Evolutionary conservation across 2,888 invertebrate species (phyloP), one percentile per base, ranked within the genome.

Genomic region (Nomada fucata): DNA sequence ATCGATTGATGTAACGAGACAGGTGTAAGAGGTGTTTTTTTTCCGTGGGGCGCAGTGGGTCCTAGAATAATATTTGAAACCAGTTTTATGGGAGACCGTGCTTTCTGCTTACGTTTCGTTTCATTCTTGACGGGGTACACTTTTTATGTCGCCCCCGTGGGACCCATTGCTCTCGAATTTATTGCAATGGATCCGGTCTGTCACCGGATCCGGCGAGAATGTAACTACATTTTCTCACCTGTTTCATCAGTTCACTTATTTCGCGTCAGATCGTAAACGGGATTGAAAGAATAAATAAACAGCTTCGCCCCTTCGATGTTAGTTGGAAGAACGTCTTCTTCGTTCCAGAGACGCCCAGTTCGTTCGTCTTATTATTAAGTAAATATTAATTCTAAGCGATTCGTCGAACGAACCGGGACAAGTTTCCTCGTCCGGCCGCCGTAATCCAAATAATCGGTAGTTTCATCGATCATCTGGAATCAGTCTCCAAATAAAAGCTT

Each of bases 401-500:
- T 5, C 53, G 29, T 29, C 26, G 20, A 36, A 20, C 4, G 13
- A 20, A 53, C 20, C 20, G 53, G 5, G 36, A 57, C 50, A 4
- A 44, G 50, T 63, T 60, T 79, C 79, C 75, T 55, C 50, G 57
- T 20, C n/a, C 18, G 3, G n/a, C 20, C 26, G 20, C 18, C n/a
- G 71, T 76, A 74, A 63, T 83, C 59, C 15, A 47, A 36, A 50
- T 55, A 68, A 77, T 72, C 72, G 63, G 60, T 72, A 84, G 70
- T 78, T 80, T 76, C 60, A 70, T 76, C 70, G 64, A 23, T 23
- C 23, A 23, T 23, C 23, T 23, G 23, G 69, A 85, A 82, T 82
- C 81, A 69, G 69, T 74, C 77, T 42, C 50, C 63, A 64, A 77
- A 83, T 75, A 75, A 77, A 82, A 87, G 68, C 75, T 83, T 72